Percentiles rank a stretch among this genome's conserved stretches.
phyloP scores from a whole-genome alignment of 2,797 vertebrate species.

The Falco berigora region DNA sequence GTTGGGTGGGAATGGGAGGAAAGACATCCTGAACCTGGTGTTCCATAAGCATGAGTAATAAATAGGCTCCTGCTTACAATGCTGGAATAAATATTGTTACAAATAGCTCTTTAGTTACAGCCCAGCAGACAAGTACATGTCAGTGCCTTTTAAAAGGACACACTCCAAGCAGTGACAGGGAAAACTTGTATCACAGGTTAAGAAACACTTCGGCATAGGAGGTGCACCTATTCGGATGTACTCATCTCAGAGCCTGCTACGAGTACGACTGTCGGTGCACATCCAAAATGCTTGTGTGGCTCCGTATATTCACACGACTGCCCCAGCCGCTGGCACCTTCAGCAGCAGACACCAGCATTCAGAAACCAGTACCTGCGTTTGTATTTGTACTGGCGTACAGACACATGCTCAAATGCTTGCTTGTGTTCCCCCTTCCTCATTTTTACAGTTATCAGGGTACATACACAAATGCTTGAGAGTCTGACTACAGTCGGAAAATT shows the following conservation, averaged over 20 bases:
- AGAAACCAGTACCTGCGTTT: not conserved
- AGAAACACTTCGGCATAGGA: not conserved
- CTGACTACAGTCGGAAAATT: not conserved
- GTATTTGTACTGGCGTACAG: not conserved
- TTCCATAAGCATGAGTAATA: not conserved
- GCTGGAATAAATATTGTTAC: slow-evolving; percentile 53
- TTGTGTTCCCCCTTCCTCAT: not conserved
- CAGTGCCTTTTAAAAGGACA: slow-evolving; percentile 1
- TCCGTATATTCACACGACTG: not conserved
- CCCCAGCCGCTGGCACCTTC: not conserved
- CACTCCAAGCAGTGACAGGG: not conserved
- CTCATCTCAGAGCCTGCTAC: not conserved
- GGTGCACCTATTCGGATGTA: fast-evolving
- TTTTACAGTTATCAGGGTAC: not conserved
- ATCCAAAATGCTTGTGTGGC: not conserved
- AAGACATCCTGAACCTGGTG: not conserved
- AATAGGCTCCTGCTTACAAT: slow-evolving; percentile 9
- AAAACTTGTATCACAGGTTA: not conserved
- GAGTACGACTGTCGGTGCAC: fast-evolving
- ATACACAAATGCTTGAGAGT: not conserved
- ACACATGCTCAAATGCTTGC: not conserved
- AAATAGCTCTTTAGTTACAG: slow-evolving; percentile 55
- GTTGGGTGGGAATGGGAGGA: not conserved
- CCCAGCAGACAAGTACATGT: not conserved
- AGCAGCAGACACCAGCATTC: not conserved